Percentiles rank a stretch among this genome's conserved stretches.
phyloP scores from a whole-genome alignment of 2,888 invertebrate species.

The Poecilobothrus nobilitatus region DNA sequence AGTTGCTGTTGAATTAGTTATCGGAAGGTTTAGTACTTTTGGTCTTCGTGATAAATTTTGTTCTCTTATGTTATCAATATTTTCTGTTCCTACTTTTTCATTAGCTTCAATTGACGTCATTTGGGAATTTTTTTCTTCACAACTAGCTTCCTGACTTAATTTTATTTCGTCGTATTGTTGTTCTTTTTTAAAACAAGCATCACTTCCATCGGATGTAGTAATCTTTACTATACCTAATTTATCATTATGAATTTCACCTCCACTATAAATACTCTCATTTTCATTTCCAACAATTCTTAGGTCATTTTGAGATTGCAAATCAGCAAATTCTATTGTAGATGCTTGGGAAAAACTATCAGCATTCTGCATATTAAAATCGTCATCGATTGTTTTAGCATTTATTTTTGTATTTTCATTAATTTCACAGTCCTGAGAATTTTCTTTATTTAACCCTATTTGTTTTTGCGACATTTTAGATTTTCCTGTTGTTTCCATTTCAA shows the following conservation, averaged over 20 bases:
- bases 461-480: too few species aligned
- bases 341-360: conserved; percentile 43
- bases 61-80: not conserved
- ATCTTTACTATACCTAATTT: not conserved
- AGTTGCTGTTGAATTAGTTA: conserved; percentile 9
- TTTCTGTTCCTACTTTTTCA: not conserved
- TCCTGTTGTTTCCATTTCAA: too few species aligned
- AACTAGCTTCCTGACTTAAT: not conserved
- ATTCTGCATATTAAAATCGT: conserved; percentile 33
- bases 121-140: not conserved
- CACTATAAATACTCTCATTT: not conserved
- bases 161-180: not conserved
- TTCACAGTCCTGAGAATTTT: not conserved
- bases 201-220: not conserved
- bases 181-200: conserved; percentile 13
- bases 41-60: conserved; percentile 34
- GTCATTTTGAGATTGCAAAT: conserved; percentile 27
- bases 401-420: not conserved
- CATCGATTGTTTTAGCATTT: conserved; percentile 10
- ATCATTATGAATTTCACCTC: not conserved
- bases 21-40: conserved; percentile 37
- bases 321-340: conserved; percentile 42
- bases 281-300: conserved; percentile 20
- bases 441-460: not conserved
- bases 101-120: conserved; percentile 21